Conservation (phyloP, 2,888 invertebrate species). For the Alviniconcha strummeri region DNA sequence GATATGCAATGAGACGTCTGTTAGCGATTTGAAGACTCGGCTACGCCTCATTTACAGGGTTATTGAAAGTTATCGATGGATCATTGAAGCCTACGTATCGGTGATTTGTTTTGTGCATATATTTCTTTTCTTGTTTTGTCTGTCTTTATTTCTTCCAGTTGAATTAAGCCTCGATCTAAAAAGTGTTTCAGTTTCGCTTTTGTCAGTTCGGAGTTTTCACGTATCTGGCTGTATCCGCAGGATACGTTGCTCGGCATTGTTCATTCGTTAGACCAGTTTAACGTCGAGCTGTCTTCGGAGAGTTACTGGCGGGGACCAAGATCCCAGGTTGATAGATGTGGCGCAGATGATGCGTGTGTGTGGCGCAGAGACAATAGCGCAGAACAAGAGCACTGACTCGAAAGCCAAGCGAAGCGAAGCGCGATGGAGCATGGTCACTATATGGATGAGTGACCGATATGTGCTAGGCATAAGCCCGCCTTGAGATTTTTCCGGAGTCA, state of each 20-base stretch:
- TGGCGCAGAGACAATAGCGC: too few species aligned
- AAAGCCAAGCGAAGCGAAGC: too few species aligned
- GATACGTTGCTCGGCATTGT: background rate
- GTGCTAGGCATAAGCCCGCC: too few species aligned
- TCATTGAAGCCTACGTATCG: slow-evolving; percentile 53
- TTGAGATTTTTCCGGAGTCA: too few species aligned
- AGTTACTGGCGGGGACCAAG: too few species aligned
- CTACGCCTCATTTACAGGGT: slow-evolving; percentile 37
- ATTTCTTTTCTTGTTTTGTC: background rate
- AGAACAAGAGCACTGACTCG: too few species aligned
- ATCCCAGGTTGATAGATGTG: too few species aligned
- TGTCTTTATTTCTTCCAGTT: background rate
- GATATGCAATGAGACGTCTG: slow-evolving; percentile 25
- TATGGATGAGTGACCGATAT: too few species aligned
- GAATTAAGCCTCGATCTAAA: background rate
- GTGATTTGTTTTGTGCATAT: slow-evolving; percentile 35
- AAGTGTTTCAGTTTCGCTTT: background rate
- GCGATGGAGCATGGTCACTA: too few species aligned
- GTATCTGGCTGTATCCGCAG: background rate
- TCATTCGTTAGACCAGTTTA: too few species aligned
- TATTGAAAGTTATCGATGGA: slow-evolving; percentile 43
- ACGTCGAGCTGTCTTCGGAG: too few species aligned
- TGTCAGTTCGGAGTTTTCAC: background rate
- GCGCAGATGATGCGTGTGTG: too few species aligned
- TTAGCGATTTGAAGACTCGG: slow-evolving; percentile 24